Evolutionary conservation across 2,888 invertebrate genomes (phyloP), one percentile per base, ranked within the genome.

Genomic region (Caenorhabditis becei): DNA sequence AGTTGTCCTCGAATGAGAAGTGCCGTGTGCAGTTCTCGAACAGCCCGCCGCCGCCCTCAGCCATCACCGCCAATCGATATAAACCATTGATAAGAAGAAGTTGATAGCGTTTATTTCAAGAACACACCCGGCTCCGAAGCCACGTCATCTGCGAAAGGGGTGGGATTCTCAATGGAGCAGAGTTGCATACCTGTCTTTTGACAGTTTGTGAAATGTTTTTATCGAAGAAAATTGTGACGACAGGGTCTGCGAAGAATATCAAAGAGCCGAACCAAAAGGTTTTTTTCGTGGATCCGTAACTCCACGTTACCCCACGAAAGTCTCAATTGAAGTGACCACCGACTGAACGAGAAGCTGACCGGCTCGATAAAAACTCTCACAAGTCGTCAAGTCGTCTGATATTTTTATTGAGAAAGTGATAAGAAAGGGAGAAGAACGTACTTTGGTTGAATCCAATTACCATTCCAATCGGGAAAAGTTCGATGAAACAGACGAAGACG

Each of bases 351-450:
- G 35, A 4, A 72, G n/a, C 10, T 47, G 14, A 5, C 54, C n/a
- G 11, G 72, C 63, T 0, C 26, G n/a, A 14, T 72, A 72, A 37
- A 72, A 72, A 47, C 49, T 72, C n/a, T 72, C 63, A 18, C 72
- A 72, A 11, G 2, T 49, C 20, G 44, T 11, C n/a, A 72, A 8
- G 32, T 37, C 44, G 11, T 37, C 72, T 72, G 37, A 37, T 63
- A 59, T 24, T 4, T 24, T 53, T 20, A 16, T 10, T 41, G 3
- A 3, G 16, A 14, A 7, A 26, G 54, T 8, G n/a, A 35, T 35
- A 8, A 1, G 3, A 20, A 18, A 49, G 18, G 18, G n/a, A n/a
- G n/a, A n/a, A 10, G 0, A 8, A 8, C 53, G 18, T 28, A 61
- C 70, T 71, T 62, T 32, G 7, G 44, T 62, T 26, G 41, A 44